Evolutionary conservation across 2,888 invertebrate genomes (phyloP).

Genomic region (Ischnus inquisitorius): DNA sequence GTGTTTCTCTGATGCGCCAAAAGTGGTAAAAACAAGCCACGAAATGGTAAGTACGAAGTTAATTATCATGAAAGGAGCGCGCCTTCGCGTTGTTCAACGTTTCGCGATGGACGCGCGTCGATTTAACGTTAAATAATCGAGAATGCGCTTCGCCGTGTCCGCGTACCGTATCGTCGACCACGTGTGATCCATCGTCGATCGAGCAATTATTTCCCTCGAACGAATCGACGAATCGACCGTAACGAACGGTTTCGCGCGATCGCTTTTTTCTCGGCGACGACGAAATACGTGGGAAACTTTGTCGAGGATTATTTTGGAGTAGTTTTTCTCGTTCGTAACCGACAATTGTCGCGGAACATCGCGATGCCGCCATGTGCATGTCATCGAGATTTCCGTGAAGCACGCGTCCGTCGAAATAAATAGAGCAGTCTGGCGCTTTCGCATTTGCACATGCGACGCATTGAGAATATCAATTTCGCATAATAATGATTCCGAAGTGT

Average conservation of each 20-base stretch:
- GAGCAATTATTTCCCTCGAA: slow-evolving; percentile 10
- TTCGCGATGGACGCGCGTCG: background rate
- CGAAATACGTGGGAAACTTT: no score
- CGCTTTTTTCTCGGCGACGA: background rate
- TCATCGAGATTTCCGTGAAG: slow-evolving; percentile 54
- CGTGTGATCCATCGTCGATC: slow-evolving; percentile 67
- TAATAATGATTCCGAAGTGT: no score
- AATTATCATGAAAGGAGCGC: slow-evolving; percentile 32
- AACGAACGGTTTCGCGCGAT: background rate
- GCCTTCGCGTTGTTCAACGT: background rate
- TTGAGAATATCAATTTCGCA: no score
- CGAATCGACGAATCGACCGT: background rate
- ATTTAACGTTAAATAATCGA: slow-evolving; percentile 32
- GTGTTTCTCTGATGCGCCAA: slow-evolving; percentile 77
- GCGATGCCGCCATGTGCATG: slow-evolving; percentile 75
- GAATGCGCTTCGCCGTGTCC: background rate
- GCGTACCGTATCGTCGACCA: slow-evolving; percentile 60
- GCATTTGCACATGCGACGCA: background rate
- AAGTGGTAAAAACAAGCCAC: slow-evolving; percentile 76
- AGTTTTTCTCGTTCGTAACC: background rate
- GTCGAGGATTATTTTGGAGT: background rate
- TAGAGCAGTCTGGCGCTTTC: background rate
- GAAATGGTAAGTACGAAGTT: slow-evolving; percentile 79
- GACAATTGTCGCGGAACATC: background rate
- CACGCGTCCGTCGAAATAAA: slow-evolving; percentile 11